Evolutionary conservation across 1,140 invertebrate genomes (phyloP).

Genomic region (Bradynema listronoti): DNA sequence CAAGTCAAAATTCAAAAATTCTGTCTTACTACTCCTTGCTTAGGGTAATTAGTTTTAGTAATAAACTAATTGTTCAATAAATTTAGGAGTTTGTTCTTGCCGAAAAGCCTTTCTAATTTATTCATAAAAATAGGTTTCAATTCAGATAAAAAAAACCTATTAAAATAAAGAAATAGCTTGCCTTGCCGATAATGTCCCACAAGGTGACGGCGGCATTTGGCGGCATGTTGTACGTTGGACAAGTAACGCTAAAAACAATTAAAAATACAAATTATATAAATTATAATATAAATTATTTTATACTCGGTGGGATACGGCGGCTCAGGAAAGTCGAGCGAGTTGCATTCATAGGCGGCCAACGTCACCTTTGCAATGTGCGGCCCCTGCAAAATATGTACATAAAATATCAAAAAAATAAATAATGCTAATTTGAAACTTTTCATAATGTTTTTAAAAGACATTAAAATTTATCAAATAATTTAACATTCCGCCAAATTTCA

Average conservation of each 20-base stretch:
- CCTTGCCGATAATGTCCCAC: slow-evolving; percentile 83
- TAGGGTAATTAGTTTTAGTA: too few relatives aligned
- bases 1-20: too few relatives aligned
- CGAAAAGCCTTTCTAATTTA: too few relatives aligned
- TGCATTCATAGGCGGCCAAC: slow-evolving; percentile 92
- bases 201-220: slow-evolving; percentile 61
- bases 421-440: too few relatives aligned
- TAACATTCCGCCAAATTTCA: too few relatives aligned
- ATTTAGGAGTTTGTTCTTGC: background rate
- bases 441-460: too few relatives aligned
- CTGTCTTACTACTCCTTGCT: too few relatives aligned
- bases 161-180: background rate
- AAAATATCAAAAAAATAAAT: too few relatives aligned
- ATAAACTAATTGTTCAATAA: too few relatives aligned
- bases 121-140: too few relatives aligned
- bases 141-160: too few relatives aligned
- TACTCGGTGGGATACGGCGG: slow-evolving; percentile 66
- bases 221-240: slow-evolving; percentile 55
- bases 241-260: slow-evolving; percentile 59
- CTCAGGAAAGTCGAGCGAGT: slow-evolving; percentile 82
- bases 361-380: slow-evolving; percentile 75
- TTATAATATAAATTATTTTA: slow-evolving; percentile 60
- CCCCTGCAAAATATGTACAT: slow-evolving; percentile 60
- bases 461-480: too few relatives aligned
- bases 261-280: slow-evolving; percentile 6